phyloP scores from a whole-genome alignment of 1,140 invertebrate species.

The Magallana ariakensis region DNA sequence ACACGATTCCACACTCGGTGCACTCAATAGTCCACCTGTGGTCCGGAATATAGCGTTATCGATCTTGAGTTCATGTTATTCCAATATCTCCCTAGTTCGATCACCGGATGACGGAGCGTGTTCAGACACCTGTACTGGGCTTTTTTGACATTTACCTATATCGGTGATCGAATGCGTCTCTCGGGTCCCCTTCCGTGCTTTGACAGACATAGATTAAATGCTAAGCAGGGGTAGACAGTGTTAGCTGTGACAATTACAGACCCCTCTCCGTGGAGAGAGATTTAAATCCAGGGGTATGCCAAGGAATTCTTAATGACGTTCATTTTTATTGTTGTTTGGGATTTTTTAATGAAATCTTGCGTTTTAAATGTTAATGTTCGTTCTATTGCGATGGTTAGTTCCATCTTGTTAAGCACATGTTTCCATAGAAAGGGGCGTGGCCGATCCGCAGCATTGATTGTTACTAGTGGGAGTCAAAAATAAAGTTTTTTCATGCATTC shows the following conservation, averaged over 20 bases:
- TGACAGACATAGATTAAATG: constrained; percentile 3
- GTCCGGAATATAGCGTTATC: neutral
- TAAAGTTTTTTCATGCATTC: no score
- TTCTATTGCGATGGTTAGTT: neutral
- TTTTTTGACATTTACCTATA: constrained; percentile 14
- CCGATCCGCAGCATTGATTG: neutral
- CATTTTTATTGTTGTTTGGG: constrained; percentile 26
- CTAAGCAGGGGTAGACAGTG: neutral
- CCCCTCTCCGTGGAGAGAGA: neutral
- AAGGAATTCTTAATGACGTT: constrained; percentile 24
- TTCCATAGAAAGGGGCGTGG: neutral
- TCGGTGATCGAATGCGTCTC: neutral
- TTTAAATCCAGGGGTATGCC: constrained; percentile 8
- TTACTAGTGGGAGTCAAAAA: neutral
- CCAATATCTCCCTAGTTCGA: neutral
- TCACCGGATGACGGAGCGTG: constrained; percentile 3
- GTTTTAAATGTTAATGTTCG: neutral
- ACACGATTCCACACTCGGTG: neutral
- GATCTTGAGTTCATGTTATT: neutral
- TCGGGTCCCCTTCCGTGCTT: constrained; percentile 13
- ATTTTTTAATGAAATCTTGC: neutral
- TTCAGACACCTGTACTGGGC: constrained; percentile 23
- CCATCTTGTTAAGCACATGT: neutral
- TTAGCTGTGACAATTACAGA: neutral
- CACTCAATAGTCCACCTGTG: neutral